Evolutionary conservation across 2,888 invertebrate species (phyloP).

Genomic region (Microctonus hyperodae): DNA sequence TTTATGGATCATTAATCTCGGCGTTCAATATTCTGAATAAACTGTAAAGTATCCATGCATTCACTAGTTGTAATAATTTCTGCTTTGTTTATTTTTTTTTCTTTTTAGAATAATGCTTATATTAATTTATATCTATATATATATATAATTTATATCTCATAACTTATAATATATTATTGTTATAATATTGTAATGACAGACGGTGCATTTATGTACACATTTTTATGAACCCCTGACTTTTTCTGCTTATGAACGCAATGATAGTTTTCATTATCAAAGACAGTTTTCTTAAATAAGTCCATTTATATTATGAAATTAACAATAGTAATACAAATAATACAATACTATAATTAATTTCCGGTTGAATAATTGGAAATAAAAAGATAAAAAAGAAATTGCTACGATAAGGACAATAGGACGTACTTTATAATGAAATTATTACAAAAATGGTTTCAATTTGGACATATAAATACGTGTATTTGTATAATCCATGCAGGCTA

Average conservation of each 20-base stretch:
- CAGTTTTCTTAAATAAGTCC: neutral
- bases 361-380: neutral
- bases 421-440: neutral
- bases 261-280: neutral
- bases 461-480: constrained; percentile 45
- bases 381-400: neutral
- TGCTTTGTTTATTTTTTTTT: too few relatives aligned
- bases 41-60: constrained; percentile 49
- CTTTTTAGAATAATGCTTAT: constrained; percentile 46
- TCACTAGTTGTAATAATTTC: constrained; percentile 39
- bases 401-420: neutral
- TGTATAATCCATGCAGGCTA: constrained; percentile 53
- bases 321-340: neutral
- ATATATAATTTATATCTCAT: constrained; percentile 42
- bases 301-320: neutral
- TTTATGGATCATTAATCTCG: constrained; percentile 24
- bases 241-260: constrained; percentile 26
- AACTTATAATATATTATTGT: constrained; percentile 45
- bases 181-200: constrained; percentile 56
- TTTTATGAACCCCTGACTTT: constrained; percentile 57
- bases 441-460: neutral
- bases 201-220: constrained; percentile 61
- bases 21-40: constrained; percentile 42
- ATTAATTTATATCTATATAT: constrained; percentile 40
- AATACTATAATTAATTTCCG: neutral